Conservation (phyloP, 2,888 invertebrate species). For the Strigamia transsilvanica region DNA sequence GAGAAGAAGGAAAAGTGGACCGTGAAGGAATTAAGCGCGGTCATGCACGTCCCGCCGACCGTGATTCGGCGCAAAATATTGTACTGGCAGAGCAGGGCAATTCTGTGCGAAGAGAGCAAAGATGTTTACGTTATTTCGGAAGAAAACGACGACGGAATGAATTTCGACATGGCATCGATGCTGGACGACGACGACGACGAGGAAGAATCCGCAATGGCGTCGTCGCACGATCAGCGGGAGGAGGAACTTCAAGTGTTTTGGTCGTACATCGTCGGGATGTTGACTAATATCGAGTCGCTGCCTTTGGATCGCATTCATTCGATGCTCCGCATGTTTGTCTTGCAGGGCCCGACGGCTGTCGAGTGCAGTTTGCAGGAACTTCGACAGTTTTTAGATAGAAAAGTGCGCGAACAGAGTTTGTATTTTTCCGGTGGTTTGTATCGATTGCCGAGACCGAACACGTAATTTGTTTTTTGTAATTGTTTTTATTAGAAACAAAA, state of each 20-base stretch:
- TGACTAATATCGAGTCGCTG: slow-evolving; percentile 91
- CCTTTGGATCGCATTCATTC: slow-evolving; percentile 92
- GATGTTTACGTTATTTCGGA: slow-evolving; percentile 65
- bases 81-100: slow-evolving; percentile 89
- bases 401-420: slow-evolving; percentile 89
- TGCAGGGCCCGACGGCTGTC: slow-evolving; percentile 84
- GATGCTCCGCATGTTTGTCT: slow-evolving; percentile 96
- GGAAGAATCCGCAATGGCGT: slow-evolving; percentile 91
- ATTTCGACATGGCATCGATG: slow-evolving; percentile 60
- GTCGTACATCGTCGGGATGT: slow-evolving; percentile 97
- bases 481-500: slow-evolving; percentile 29
- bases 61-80: slow-evolving; percentile 85
- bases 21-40: slow-evolving; percentile 82
- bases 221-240: slow-evolving; percentile 91
- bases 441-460: slow-evolving; percentile 74
- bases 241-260: slow-evolving; percentile 94
- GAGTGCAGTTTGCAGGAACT: slow-evolving; percentile 90
- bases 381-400: slow-evolving; percentile 86
- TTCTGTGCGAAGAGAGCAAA: slow-evolving; percentile 63
- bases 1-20: slow-evolving; percentile 88
- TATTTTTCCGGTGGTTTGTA: slow-evolving; percentile 87
- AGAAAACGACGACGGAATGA: slow-evolving; percentile 60
- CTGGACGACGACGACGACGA: slow-evolving; percentile 85
- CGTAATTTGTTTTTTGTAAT: not conserved
- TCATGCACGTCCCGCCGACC: slow-evolving; percentile 87